These are phyloP conservation scores for Musca domestica DNA, from an alignment of 1,140 invertebrate genomes.

Conservation along the genomic window DNA sequence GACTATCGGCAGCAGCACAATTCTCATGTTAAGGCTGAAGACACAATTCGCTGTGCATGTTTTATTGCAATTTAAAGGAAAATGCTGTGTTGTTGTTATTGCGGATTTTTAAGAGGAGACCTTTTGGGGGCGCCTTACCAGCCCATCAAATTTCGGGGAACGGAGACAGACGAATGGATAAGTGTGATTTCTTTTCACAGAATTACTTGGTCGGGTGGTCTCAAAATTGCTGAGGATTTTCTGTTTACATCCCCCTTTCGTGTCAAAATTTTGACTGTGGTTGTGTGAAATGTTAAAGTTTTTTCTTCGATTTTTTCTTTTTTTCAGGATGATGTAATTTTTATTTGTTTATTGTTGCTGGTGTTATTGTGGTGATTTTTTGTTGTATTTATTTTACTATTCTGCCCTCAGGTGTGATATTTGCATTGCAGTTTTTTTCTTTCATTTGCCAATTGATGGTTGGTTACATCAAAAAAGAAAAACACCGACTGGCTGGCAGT, in stretches of 20 bases:
- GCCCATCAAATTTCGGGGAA: neutral
- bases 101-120: neutral
- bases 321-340: conserved; percentile 1
- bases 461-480: too few relatives aligned
- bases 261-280: neutral
- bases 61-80: neutral
- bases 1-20: too few relatives aligned
- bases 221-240: neutral
- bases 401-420: conserved; percentile 18
- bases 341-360: conserved; percentile 2
- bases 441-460: too few relatives aligned
- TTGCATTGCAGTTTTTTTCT: neutral
- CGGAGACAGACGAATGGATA: conserved; percentile 3
- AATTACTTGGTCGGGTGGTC: neutral
- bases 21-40: conserved; percentile 8
- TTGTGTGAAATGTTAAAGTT: too few relatives aligned
- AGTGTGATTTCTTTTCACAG: neutral
- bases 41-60: conserved; percentile 18
- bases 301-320: neutral
- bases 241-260: neutral
- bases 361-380: neutral
- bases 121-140: conserved; percentile 5
- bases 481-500: too few relatives aligned
- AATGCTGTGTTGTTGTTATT: neutral
- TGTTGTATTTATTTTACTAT: conserved; percentile 2